Evolutionary conservation across 2,113 vertebrate species (phyloP).

Genomic region (Panthera tigris): DNA sequence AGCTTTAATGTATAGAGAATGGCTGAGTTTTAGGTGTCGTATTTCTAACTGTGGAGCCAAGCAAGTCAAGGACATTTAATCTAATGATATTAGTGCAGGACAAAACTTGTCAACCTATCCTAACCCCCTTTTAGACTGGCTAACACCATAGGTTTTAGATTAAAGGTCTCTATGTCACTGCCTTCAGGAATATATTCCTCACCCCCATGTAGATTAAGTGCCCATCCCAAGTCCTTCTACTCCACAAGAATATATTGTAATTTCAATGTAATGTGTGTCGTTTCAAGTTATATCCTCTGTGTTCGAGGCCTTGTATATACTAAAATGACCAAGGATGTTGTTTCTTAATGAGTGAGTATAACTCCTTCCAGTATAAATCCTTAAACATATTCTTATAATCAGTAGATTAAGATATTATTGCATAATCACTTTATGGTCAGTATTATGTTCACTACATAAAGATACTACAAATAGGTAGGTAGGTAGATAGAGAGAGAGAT

Average conservation of each 20-base stretch:
- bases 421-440: neutral
- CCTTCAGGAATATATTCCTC: neutral
- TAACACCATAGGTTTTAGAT: neutral
- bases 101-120: neutral
- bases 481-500: neutral
- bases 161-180: neutral
- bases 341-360: neutral
- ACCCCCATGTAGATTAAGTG: neutral
- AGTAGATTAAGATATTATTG: neutral
- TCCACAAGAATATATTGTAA: neutral
- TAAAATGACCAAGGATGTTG: neutral
- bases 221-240: too few species aligned
- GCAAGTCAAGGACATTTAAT: neutral
- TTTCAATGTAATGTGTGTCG: neutral
- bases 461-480: neutral
- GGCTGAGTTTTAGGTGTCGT: neutral
- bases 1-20: neutral
- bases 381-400: neutral
- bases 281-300: neutral
- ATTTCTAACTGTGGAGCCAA: neutral
- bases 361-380: neutral
- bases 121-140: neutral
- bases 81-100: neutral
- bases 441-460: neutral
- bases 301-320: neutral